These are phyloP conservation scores for Theristicus caerulescens DNA, from an alignment of 2,113 vertebrate genomes.

Conservation along the genomic window DNA sequence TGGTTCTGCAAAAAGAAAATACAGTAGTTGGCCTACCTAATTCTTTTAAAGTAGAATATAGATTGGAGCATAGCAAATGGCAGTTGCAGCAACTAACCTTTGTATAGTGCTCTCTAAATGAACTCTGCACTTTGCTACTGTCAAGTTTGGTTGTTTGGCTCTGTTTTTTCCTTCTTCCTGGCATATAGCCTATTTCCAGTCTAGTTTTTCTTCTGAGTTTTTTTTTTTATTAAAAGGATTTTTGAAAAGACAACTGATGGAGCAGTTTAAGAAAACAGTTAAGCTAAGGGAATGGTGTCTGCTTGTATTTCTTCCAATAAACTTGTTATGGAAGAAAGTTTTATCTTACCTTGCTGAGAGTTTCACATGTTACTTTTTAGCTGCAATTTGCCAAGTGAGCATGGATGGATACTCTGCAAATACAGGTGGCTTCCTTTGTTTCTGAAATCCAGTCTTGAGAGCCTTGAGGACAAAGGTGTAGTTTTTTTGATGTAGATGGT, in stretches of 20 bases:
- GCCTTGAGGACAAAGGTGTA: background rate
- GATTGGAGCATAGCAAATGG: background rate
- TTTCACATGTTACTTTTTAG: background rate
- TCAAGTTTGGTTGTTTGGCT: background rate
- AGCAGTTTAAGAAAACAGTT: background rate
- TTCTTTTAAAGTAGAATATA: background rate
- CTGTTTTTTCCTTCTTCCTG: background rate
- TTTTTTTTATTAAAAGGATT: background rate
- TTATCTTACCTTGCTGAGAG: background rate
- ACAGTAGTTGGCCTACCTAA: background rate
- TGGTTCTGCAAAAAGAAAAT: background rate
- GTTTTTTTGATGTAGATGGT: too few species aligned
- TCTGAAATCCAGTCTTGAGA: background rate
- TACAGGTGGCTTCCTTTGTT: background rate
- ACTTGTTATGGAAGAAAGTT: background rate
- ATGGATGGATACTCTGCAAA: background rate
- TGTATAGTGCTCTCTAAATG: background rate
- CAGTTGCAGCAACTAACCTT: background rate
- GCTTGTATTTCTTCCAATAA: background rate
- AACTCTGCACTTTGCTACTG: conserved; percentile 10
- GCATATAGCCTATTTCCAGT: background rate
- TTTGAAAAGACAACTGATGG: background rate
- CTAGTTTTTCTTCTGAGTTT: background rate
- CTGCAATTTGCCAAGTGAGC: background rate
- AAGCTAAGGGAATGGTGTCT: background rate